Evolutionary conservation across 2,113 vertebrate species (phyloP).

Genomic region (Ageneiosus marmoratus): DNA sequence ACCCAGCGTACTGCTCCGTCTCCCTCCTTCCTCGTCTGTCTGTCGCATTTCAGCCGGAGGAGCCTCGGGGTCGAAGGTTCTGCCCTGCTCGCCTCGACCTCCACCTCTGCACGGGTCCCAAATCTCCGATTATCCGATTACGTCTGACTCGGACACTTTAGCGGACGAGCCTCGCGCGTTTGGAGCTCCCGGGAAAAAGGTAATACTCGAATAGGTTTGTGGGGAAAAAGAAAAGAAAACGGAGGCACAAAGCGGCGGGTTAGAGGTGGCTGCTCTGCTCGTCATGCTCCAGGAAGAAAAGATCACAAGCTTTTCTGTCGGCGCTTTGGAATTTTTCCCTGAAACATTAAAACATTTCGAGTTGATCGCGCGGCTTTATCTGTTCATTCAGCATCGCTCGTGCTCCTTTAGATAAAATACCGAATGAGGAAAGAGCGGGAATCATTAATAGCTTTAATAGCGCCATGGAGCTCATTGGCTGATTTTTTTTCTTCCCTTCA

Average conservation of each 20-base stretch:
- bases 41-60: slow-evolving; percentile 66
- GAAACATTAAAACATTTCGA: not conserved
- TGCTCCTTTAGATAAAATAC: not conserved
- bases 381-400: slow-evolving; percentile 12
- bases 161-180: slow-evolving; percentile 72
- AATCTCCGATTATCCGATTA: slow-evolving; percentile 17
- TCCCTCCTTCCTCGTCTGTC: slow-evolving; percentile 58
- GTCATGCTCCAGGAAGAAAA: slow-evolving; percentile 66
- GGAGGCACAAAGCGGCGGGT: slow-evolving; percentile 77
- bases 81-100: slow-evolving; percentile 73
- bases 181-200: slow-evolving; percentile 65
- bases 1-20: slow-evolving; percentile 47
- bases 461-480: slow-evolving; percentile 3
- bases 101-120: slow-evolving; percentile 57
- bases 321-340: too few relatives aligned
- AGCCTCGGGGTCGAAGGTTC: slow-evolving; percentile 81
- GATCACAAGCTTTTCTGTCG: slow-evolving; percentile 41
- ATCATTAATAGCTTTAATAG: slow-evolving; percentile 22
- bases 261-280: slow-evolving; percentile 72
- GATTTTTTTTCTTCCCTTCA: not conserved
- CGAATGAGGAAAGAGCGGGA: slow-evolving; percentile 23
- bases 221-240: slow-evolving; percentile 62
- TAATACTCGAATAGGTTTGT: slow-evolving; percentile 68
- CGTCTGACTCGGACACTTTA: slow-evolving; percentile 64
- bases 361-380: slow-evolving; percentile 7